Evolutionary conservation across 2,113 vertebrate species (phyloP), one percentile per base, ranked within the genome.

Genomic region (Delphinus delphis): DNA sequence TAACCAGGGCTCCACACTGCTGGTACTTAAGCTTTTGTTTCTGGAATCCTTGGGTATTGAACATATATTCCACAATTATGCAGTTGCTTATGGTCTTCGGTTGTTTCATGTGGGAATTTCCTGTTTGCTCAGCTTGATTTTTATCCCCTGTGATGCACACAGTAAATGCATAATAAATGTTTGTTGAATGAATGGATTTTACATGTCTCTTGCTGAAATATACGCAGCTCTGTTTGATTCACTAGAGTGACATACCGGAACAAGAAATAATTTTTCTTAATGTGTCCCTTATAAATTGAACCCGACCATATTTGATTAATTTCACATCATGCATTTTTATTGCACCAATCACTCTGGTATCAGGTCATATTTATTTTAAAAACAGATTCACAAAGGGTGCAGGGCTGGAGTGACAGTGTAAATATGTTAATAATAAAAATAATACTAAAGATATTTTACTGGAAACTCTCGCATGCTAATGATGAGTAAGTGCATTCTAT

Each of bases 251-350:
- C 97, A 97, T 97, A 97, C 92, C 97, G 93, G 58, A 97, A 97
- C 93, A 98, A 97, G 97, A 98, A 98, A 98, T 98, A 98, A 98
- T 98, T 98, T 97, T 98, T 98, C 98, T 98, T 98, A 98, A 98
- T 98, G 98, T 97, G 97, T 97, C 97, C 97, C 97, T 98, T 98
- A 98, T 97, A 98, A 98, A 98, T 98, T 98, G 98, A 98, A 97
- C 96, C 94, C 33, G 21, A 97, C 97, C 96, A 62, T 95, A 91
- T 98, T 98, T 98, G 97, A 98, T 98, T 98, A 98, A 98, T 98
- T 96, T 97, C 94, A 98, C 94, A 97, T 98, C 97, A 96, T 62
- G 94, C 96, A 97, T 98, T 98, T 98, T 98, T 97, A 98, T 97
- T 98, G 95, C 96, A 97, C 97, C 98, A 79, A 98, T 98, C 98